Evolutionary conservation across 92 coral and sea anemone genomes (phyloP).

Genomic region (Palythoa grandiflora): DNA sequence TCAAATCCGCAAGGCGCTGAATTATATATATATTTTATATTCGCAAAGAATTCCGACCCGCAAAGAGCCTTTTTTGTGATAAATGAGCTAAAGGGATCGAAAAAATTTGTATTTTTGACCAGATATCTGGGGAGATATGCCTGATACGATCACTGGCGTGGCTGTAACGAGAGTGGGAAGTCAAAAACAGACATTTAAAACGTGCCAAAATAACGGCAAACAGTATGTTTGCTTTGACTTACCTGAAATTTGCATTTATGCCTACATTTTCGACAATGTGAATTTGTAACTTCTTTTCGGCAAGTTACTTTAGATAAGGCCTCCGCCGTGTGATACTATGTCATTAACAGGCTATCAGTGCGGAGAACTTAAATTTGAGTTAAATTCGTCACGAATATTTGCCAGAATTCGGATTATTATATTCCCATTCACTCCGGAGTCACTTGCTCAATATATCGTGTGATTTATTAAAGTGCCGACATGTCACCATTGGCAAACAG

Average conservation of each 20-base stretch:
- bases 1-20: slow-evolving; percentile 2
- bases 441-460: slow-evolving; percentile 45
- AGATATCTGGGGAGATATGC: not conserved
- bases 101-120: slow-evolving; percentile 5
- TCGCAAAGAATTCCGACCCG: slow-evolving; percentile 15
- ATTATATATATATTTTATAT: not conserved
- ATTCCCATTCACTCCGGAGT: slow-evolving; percentile 25
- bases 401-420: slow-evolving; percentile 37
- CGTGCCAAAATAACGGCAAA: slow-evolving; percentile 22
- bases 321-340: not conserved
- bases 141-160: not conserved
- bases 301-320: not conserved
- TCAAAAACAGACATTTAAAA: not conserved
- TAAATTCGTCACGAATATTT: slow-evolving; percentile 52
- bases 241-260: slow-evolving; percentile 52
- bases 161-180: slow-evolving; percentile 2
- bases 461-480: slow-evolving; percentile 32
- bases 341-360: slow-evolving; percentile 13
- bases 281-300: slow-evolving; percentile 16
- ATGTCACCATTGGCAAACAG: slow-evolving; percentile 34
- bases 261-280: slow-evolving; percentile 42
- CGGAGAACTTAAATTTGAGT: slow-evolving; percentile 9
- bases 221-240: slow-evolving; percentile 42
- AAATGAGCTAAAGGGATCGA: slow-evolving; percentile 8
- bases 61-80: slow-evolving; percentile 8